These are phyloP conservation scores for Drosophila bocki DNA, from an alignment of 1,140 invertebrate genomes.

Conservation along the genomic window DNA sequence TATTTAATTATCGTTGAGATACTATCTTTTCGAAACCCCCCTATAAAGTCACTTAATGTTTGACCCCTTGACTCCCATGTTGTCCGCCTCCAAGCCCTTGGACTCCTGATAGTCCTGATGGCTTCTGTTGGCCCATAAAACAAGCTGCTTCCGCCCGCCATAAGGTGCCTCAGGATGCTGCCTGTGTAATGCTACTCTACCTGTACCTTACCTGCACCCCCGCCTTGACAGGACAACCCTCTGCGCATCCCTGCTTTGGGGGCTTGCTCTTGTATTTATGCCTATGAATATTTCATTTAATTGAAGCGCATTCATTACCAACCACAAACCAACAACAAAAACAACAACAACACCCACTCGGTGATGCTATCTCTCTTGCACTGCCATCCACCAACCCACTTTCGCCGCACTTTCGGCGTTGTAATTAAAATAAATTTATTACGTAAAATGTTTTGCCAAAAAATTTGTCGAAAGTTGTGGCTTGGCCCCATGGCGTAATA, in stretches of 20 bases:
- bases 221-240: not conserved
- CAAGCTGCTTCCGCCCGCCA: conserved; percentile 59
- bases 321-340: conserved; percentile 48
- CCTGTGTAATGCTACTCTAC: conserved; percentile 4
- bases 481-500: conserved; percentile 65
- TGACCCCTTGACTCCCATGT: conserved; percentile 24
- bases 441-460: conserved; percentile 82
- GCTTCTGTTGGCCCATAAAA: conserved; percentile 66
- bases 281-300: conserved; percentile 83
- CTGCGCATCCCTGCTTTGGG: not conserved
- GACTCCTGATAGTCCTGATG: conserved; percentile 36
- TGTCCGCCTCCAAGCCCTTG: not conserved
- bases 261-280: conserved; percentile 69
- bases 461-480: conserved; percentile 81
- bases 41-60: conserved; percentile 29
- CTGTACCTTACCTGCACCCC: conserved; percentile 3
- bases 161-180: conserved; percentile 35
- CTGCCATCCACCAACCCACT: not conserved
- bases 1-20: conserved; percentile 1
- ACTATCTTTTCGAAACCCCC: no score
- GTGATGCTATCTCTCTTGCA: not conserved
- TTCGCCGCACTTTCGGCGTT: conserved; percentile 67
- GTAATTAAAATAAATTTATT: conserved; percentile 84
- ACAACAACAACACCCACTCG: conserved; percentile 12
- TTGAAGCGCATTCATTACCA: conserved; percentile 81